Conservation (phyloP, 2,113 vertebrate genomes). For the Prinia subflava region DNA sequence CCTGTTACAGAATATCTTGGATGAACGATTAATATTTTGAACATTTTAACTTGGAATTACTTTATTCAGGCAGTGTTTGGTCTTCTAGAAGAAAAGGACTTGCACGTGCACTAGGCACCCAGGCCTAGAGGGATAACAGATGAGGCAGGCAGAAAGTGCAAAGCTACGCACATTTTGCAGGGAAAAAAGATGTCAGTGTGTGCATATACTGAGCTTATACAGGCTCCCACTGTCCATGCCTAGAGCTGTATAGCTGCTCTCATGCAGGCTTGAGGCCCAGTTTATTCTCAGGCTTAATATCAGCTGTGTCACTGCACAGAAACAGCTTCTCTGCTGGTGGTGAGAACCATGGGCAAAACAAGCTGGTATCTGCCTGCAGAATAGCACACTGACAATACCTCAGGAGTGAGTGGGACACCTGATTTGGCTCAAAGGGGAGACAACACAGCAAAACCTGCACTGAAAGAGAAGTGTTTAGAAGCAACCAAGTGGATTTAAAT, state of each 20-base stretch:
- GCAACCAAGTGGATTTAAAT: not conserved
- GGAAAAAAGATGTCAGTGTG: not conserved
- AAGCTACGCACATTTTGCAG: accelerated
- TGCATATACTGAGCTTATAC: accelerated
- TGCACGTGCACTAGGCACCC: not conserved
- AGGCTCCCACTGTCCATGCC: not conserved
- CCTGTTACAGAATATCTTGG: not conserved
- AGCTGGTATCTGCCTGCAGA: not conserved
- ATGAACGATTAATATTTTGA: not conserved
- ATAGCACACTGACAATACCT: accelerated
- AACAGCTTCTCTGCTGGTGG: not conserved
- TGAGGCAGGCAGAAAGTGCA: not conserved
- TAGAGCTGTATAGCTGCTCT: not conserved
- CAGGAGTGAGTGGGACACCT: not conserved
- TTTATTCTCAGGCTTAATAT: not conserved
- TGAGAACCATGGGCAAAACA: not conserved
- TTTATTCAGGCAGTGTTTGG: not conserved
- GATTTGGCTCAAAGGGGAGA: not conserved
- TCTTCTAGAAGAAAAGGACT: not conserved
- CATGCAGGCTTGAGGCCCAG: not conserved
- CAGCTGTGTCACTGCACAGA: not conserved
- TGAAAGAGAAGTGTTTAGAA: not conserved
- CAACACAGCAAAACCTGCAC: not conserved
- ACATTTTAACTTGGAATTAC: not conserved
- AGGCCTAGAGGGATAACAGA: not conserved